phyloP scores from a whole-genome alignment of 2,113 vertebrate genomes.

The Sceloporus undulatus region DNA sequence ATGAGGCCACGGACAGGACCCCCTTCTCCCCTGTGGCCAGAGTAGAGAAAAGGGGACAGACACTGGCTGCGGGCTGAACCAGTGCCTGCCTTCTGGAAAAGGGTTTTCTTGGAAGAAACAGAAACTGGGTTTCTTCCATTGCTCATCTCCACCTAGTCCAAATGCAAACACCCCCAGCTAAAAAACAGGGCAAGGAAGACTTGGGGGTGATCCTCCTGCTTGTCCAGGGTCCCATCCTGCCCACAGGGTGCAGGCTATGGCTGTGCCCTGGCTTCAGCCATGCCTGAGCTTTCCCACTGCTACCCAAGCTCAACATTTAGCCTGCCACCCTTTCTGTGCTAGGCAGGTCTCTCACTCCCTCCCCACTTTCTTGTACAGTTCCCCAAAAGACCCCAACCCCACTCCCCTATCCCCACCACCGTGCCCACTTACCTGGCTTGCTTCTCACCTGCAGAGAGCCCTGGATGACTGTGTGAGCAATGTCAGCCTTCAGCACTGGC shows the following conservation, averaged over 20 bases:
- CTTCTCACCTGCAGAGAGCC: background rate
- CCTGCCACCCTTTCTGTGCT: background rate
- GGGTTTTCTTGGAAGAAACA: too few species aligned
- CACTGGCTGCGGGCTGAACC: too few species aligned
- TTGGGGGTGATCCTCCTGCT: background rate
- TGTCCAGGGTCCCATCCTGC: background rate
- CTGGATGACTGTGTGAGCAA: conserved; percentile 2
- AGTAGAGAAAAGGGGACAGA: background rate
- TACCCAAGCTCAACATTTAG: background rate
- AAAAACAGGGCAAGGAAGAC: background rate
- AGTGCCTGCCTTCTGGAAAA: too few species aligned
- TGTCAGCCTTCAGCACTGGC: conserved; percentile 1
- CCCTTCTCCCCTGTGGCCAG: too few species aligned
- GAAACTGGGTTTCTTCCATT: background rate
- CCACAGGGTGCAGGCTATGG: background rate
- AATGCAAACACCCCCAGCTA: background rate
- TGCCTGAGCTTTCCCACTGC: background rate
- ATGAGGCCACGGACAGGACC: background rate
- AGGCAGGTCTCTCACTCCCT: too few species aligned
- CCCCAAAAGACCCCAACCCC: background rate
- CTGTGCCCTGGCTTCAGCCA: background rate
- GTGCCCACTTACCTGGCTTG: conserved; percentile 10
- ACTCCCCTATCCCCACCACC: background rate
- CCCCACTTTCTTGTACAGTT: too few species aligned
- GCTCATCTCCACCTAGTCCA: background rate